These are phyloP conservation scores for Forbesichthys agassizii DNA, from an alignment of 2,113 vertebrate genomes.

Conservation along the genomic window DNA sequence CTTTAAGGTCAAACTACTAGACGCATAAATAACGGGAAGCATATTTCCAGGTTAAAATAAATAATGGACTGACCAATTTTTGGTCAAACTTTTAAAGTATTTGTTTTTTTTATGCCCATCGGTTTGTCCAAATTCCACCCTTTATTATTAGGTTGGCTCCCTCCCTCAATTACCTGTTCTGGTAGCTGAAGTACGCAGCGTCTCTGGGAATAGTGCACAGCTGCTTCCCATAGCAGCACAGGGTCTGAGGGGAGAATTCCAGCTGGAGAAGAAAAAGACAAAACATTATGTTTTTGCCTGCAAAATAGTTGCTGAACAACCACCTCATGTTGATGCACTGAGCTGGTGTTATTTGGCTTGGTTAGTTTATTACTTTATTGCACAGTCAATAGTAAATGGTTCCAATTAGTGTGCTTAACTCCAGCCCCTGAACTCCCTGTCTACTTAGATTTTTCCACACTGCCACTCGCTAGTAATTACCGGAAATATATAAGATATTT, in stretches of 20 bases:
- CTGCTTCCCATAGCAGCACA: constrained; percentile 99
- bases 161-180: constrained; percentile 88
- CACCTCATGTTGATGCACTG: no score
- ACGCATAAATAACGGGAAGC: constrained; percentile 21
- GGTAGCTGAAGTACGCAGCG: constrained; percentile 98
- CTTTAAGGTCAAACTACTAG: constrained; percentile 27
- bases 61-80: no score
- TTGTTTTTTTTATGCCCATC: no score
- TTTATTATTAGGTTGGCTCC: neutral
- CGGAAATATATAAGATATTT: constrained; percentile 43
- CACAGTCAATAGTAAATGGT: no score
- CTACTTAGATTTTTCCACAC: neutral
- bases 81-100: no score
- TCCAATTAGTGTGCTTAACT: no score
- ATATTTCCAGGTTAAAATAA: constrained; percentile 31
- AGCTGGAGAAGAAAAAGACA: constrained; percentile 71
- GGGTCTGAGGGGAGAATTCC: constrained; percentile 98
- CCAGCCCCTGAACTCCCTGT: no score
- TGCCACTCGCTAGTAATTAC: constrained; percentile 14
- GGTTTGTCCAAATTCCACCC: neutral
- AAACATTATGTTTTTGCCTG: neutral
- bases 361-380: no score
- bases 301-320: neutral
- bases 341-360: no score
- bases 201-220: constrained; percentile 97